These are phyloP conservation scores for Grantiella picta DNA, from an alignment of 2,113 vertebrate species.

Conservation along the genomic window DNA sequence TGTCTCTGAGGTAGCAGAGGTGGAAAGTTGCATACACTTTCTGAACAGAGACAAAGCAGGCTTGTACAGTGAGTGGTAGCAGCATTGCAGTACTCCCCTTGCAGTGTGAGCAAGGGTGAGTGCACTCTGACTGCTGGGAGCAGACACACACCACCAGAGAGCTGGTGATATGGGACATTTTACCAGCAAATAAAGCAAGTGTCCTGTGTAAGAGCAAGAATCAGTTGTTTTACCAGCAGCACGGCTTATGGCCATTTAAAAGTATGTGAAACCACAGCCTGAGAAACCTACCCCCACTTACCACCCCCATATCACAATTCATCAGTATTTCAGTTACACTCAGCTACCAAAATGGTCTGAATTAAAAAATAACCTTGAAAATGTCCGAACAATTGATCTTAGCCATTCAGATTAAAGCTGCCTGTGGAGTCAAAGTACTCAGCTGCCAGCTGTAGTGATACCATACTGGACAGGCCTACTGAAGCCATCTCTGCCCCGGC, in stretches of 20 bases:
- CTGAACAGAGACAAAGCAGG: neutral
- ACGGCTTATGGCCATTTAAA: neutral
- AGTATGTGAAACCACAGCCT: neutral
- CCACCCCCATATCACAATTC: rapidly evolving
- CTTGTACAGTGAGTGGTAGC: neutral
- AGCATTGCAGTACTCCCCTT: neutral
- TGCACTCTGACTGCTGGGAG: neutral
- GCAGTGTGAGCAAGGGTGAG: neutral
- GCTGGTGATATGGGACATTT: rapidly evolving
- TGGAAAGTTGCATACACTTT: neutral
- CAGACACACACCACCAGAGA: neutral
- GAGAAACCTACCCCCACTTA: neutral
- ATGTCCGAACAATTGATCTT: neutral
- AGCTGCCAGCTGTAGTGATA: neutral
- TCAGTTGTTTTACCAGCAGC: neutral
- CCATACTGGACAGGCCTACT: neutral
- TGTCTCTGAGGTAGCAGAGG: neutral
- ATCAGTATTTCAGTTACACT: neutral
- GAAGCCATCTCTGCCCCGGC: neutral
- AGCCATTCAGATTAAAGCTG: neutral
- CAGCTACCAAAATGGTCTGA: neutral
- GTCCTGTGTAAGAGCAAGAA: neutral
- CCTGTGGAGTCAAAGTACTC: neutral
- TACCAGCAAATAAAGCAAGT: neutral
- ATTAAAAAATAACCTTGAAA: neutral